A percentile compares a stretch with the other conserved stretches of the same genome.
These are phyloP conservation scores for Gobiocypris rarus DNA, from an alignment of 2,113 vertebrate species.

Conservation along the genomic window DNA sequence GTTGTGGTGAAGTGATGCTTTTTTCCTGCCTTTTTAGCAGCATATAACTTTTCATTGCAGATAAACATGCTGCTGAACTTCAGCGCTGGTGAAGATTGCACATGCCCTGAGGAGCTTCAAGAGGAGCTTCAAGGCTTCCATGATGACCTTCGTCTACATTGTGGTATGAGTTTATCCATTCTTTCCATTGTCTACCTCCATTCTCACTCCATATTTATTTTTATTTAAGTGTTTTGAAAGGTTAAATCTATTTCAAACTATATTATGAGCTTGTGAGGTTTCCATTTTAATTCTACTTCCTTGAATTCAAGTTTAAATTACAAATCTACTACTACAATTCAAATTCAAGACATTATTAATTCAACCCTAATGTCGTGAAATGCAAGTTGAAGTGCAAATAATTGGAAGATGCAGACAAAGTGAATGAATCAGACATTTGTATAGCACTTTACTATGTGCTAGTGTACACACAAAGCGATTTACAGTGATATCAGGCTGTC, in stretches of 20 bases:
- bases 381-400: neutral
- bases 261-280: neutral
- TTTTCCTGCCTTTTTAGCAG: neutral
- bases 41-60: slow-evolving; percentile 68
- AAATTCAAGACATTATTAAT: neutral
- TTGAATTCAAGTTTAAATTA: neutral
- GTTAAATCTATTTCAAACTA: neutral
- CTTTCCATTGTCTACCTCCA: neutral
- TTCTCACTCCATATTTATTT: neutral
- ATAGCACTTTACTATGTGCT: too few relatives aligned
- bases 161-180: slow-evolving; percentile 75
- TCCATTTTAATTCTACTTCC: neutral
- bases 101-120: slow-evolving; percentile 91
- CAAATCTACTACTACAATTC: neutral
- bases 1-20: neutral
- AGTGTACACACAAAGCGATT: too few relatives aligned
- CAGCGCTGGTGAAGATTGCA: slow-evolving; percentile 91
- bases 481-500: too few relatives aligned
- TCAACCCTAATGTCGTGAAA: neutral
- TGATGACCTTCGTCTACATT: slow-evolving; percentile 91
- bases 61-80: slow-evolving; percentile 98
- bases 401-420: neutral
- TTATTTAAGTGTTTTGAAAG: neutral
- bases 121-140: slow-evolving; percentile 91
- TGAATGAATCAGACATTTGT: neutral